A percentile compares a stretch with the other conserved stretches of the same genome.
These are phyloP conservation scores for Phyllostomus hastatus DNA, from an alignment of 2,113 vertebrate genomes.

Conservation along the genomic window DNA sequence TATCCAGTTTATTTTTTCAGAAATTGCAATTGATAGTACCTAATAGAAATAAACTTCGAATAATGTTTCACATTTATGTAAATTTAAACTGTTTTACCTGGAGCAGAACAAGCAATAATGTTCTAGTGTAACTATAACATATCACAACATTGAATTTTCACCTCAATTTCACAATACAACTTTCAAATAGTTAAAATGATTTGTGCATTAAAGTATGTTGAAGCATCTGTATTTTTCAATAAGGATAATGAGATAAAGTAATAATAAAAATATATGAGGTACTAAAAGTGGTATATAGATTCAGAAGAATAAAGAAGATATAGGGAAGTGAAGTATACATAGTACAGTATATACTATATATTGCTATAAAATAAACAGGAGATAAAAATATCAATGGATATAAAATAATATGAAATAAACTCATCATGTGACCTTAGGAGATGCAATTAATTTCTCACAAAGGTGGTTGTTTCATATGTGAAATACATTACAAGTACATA, in stretches of 20 bases:
- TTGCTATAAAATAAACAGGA: conserved; percentile 56
- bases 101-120: conserved; percentile 30
- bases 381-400: conserved; percentile 47
- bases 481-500: not conserved
- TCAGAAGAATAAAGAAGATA: conserved; percentile 67
- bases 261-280: conserved; percentile 67
- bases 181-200: conserved; percentile 55
- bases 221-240: conserved; percentile 54
- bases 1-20: conserved; percentile 5
- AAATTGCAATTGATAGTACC: conserved; percentile 28
- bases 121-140: conserved; percentile 44
- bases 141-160: conserved; percentile 45
- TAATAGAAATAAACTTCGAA: conserved; percentile 41
- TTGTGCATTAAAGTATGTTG: conserved; percentile 62
- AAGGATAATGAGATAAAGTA: conserved; percentile 64
- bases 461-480: not conserved
- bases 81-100: conserved; percentile 33
- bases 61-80: conserved; percentile 38
- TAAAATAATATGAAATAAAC: conserved; percentile 41
- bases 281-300: conserved; percentile 55
- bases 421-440: conserved; percentile 23
- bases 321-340: conserved; percentile 31
- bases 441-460: not conserved
- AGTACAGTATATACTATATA: not conserved
- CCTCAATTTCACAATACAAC: conserved; percentile 38